A percentile compares a stretch with the other conserved stretches of the same genome.
Conservation (phyloP, 2,797 vertebrate species). For the Perdix hodgsoniae region DNA sequence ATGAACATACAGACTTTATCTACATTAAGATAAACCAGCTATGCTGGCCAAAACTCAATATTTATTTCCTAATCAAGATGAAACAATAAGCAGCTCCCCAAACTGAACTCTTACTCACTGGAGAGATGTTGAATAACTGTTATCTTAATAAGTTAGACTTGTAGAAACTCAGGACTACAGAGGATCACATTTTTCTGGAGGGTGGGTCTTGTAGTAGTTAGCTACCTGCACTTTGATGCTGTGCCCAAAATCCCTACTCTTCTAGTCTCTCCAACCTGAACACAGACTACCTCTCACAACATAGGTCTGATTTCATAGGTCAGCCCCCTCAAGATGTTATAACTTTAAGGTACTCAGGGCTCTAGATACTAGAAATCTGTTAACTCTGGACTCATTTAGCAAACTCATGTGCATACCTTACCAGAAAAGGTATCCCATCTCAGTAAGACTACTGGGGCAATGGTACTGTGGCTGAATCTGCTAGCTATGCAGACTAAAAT, state of each 20-base stretch:
- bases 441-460: background rate
- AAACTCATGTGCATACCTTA: conserved; percentile 3
- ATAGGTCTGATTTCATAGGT: background rate
- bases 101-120: conserved; percentile 19
- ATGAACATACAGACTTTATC: background rate
- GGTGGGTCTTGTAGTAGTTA: background rate
- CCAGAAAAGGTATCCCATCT: background rate
- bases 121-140: conserved; percentile 19
- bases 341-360: background rate
- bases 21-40: conserved; percentile 19
- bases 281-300: background rate
- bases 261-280: background rate
- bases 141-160: background rate
- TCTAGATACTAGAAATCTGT: conserved; percentile 3
- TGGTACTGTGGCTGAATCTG: conserved; percentile 9
- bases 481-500: conserved; percentile 25
- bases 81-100: conserved; percentile 1
- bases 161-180: background rate
- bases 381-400: conserved; percentile 32
- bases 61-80: conserved; percentile 20
- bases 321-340: conserved; percentile 9
- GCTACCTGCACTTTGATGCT: background rate
- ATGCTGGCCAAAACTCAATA: conserved; percentile 4
- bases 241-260: background rate
- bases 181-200: conserved; percentile 29